Evolutionary conservation across 2,888 invertebrate species (phyloP).

Genomic region (Tachystola acroxantha): DNA sequence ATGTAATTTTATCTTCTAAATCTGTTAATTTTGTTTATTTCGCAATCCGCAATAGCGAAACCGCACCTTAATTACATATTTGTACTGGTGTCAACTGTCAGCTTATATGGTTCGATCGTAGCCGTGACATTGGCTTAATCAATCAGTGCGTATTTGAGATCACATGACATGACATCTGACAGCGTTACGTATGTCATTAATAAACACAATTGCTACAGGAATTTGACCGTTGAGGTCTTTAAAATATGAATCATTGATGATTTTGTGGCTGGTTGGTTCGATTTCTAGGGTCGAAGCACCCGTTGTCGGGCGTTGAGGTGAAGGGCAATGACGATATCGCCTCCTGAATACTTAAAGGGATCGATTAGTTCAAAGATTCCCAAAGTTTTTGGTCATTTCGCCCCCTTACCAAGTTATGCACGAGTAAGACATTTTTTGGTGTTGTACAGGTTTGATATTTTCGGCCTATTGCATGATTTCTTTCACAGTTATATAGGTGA

Average conservation of each 20-base stretch:
- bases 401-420: too few relatives aligned
- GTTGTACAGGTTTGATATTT: too few relatives aligned
- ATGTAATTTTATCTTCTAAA: too few relatives aligned
- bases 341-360: conserved; percentile 26
- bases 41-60: conserved; percentile 5
- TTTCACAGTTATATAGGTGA: too few relatives aligned
- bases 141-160: conserved; percentile 8
- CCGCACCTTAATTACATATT: conserved; percentile 19
- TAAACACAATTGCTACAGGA: background rate
- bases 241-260: background rate
- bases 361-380: conserved; percentile 24
- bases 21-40: background rate
- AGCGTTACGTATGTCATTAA: background rate
- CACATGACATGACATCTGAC: conserved; percentile 3
- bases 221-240: background rate
- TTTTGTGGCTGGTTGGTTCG: background rate
- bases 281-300: conserved; percentile 17
- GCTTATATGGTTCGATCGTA: conserved; percentile 22
- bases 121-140: conserved; percentile 29
- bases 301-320: conserved; percentile 22
- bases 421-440: too few relatives aligned
- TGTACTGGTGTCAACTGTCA: conserved; percentile 25
- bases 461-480: too few relatives aligned
- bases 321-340: conserved; percentile 30
- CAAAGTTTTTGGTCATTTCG: too few relatives aligned